These are phyloP conservation scores for Cottoperca gobio DNA, from an alignment of 2,797 vertebrate species.

Conservation along the genomic window DNA sequence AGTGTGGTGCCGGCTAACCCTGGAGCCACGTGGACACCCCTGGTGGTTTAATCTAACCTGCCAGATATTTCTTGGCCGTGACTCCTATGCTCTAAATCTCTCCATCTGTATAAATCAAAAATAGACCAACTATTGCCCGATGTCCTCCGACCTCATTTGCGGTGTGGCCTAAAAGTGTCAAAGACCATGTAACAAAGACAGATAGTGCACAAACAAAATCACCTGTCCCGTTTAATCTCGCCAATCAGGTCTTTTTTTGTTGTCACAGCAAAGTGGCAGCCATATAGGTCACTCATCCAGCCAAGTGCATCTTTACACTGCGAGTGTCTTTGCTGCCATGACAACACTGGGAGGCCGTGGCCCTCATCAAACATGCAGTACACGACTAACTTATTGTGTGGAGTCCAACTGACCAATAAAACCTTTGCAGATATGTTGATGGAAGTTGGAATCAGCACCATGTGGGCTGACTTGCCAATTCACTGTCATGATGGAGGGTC, in stretches of 20 bases:
- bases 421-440: slow-evolving; percentile 29
- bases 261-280: slow-evolving; percentile 25
- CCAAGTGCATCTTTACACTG: slow-evolving; percentile 30
- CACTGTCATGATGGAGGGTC: slow-evolving; percentile 13
- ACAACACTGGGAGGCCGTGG: slow-evolving; percentile 13
- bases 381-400: slow-evolving; percentile 6
- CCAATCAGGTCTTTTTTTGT: slow-evolving; percentile 11
- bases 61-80: slow-evolving; percentile 34
- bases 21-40: slow-evolving; percentile 9
- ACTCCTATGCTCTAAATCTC: slow-evolving; percentile 31
- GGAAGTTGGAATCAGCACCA: slow-evolving; percentile 28
- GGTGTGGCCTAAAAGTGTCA: slow-evolving; percentile 31
- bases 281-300: slow-evolving; percentile 27
- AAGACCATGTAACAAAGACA: slow-evolving; percentile 20
- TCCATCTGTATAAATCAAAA: slow-evolving; percentile 34
- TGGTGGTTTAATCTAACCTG: slow-evolving; percentile 29
- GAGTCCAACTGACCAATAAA: slow-evolving; percentile 25
- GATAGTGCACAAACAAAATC: slow-evolving; percentile 24
- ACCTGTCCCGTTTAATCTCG: slow-evolving; percentile 46
- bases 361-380: slow-evolving; percentile 34
- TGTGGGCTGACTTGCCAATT: slow-evolving; percentile 13
- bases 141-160: slow-evolving; percentile 31
- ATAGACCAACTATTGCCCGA: neutral
- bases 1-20: slow-evolving; percentile 10
- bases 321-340: slow-evolving; percentile 38